Conservation (phyloP, 2,113 vertebrate genomes). For the Tylochromis polylepis region DNA sequence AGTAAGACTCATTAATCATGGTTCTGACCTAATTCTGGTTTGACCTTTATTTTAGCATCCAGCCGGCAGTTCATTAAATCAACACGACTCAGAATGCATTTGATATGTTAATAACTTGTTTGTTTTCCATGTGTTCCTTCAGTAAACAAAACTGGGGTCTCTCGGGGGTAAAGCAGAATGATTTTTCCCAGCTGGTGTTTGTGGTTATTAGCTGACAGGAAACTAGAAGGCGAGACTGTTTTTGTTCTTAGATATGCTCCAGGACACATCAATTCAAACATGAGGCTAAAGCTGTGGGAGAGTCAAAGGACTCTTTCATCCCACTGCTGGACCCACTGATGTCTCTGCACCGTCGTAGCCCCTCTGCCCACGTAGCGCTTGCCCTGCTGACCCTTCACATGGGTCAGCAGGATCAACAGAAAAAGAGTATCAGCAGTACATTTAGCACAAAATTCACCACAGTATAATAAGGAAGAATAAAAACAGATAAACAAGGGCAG, state of each 20-base stretch:
- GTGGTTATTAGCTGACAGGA: not conserved
- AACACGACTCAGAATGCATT: not conserved
- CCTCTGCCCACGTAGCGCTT: not conserved
- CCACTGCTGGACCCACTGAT: slow-evolving; percentile 6
- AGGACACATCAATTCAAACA: slow-evolving; percentile 26
- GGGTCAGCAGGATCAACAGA: not conserved
- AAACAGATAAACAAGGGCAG: not conserved
- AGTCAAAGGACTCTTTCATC: slow-evolving; percentile 48
- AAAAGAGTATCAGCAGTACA: not conserved
- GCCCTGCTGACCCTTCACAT: not conserved
- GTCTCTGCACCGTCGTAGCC: slow-evolving; percentile 2
- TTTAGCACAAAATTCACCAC: not conserved
- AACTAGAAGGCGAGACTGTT: not conserved
- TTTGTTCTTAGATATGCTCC: not conserved
- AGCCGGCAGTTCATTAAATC: slow-evolving; percentile 21
- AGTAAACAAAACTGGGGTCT: not conserved
- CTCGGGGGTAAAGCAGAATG: not conserved
- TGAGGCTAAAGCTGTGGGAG: not conserved
- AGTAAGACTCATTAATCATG: not conserved
- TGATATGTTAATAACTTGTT: slow-evolving; percentile 44
- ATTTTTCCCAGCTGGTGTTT: not conserved
- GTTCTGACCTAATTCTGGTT: not conserved
- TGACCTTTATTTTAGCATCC: slow-evolving; percentile 29
- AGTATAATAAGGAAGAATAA: not conserved
- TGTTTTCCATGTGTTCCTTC: not conserved